Percentiles rank a stretch among this genome's conserved stretches.
Conservation (phyloP, 2,888 invertebrate species). For the Agriopis marginaria region DNA sequence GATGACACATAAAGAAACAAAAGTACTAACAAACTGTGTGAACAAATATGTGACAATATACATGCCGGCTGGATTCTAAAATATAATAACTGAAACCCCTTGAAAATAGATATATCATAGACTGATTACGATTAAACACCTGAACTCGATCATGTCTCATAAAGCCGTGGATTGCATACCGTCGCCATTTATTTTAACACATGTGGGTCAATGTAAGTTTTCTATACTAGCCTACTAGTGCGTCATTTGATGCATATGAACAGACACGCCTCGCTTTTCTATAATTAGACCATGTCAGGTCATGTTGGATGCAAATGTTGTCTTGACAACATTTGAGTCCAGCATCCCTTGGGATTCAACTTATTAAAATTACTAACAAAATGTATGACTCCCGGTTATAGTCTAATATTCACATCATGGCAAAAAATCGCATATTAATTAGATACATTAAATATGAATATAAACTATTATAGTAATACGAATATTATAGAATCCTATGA, state of each 20-base stretch:
- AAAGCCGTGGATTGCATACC: slow-evolving; percentile 57
- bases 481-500: no score
- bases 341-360: neutral
- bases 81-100: no score
- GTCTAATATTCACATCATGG: no score
- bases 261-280: slow-evolving; percentile 67
- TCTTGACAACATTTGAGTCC: neutral
- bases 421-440: no score
- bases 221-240: slow-evolving; percentile 46
- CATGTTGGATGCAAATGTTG: slow-evolving; percentile 54
- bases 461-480: no score
- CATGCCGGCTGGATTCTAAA: no score
- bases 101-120: neutral
- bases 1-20: no score
- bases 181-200: slow-evolving; percentile 73
- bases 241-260: slow-evolving; percentile 61
- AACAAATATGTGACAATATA: no score
- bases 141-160: slow-evolving; percentile 58
- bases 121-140: slow-evolving; percentile 47
- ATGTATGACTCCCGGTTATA: no score
- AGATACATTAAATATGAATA: no score
- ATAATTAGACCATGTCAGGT: slow-evolving; percentile 67
- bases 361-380: neutral
- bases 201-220: slow-evolving; percentile 82
- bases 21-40: no score